Evolutionary conservation across 1,140 invertebrate species (phyloP), one percentile per base, ranked within the genome.

Genomic region (Diuraphis noxia): DNA sequence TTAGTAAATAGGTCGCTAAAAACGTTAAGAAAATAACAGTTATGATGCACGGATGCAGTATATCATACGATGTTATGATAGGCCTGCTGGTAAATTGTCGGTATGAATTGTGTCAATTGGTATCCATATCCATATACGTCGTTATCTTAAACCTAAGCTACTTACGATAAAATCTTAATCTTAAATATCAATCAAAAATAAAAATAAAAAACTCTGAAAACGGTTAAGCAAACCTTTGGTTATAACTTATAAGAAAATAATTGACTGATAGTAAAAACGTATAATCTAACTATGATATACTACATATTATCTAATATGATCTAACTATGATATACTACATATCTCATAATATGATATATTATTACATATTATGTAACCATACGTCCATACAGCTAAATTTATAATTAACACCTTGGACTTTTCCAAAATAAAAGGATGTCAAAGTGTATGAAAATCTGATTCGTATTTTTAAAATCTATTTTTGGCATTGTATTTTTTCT

Each of bases 161-260:
- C 2, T 8, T 56, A 56, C 2, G 8, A 25, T 23, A 56, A 6
- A 25, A 63, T n/a, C n/a, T n/a, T n/a, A 63, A 13, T 63, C 23
- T 10, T 17, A 13, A 30, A 63, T 30, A 63, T 77, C 34, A 23
- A 0, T 81, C 36, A 81, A 81, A 38, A 38, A 5, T 43, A 8
- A 43, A 10, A 43, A 43, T 46, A 21, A 19, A 46, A 46, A 49
- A 49, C 46, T 25, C 1, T 25, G 36, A 40, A 38, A 34, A n/a
- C 19, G 8, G 7, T 30, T 94, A 93, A 94, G 93, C 92, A 92
- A 93, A 63, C 21, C 52, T 25, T 72, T 25, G 21, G 7, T 30
- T 40, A 4, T 63, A 40, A 89, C 17, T 25, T 38, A 7, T 56
- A 30, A 88, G 9, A 72, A 36, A 52, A 38, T 9, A 25, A 17